Conservation (phyloP, 2,888 invertebrate species). For the Acleris laterana region DNA sequence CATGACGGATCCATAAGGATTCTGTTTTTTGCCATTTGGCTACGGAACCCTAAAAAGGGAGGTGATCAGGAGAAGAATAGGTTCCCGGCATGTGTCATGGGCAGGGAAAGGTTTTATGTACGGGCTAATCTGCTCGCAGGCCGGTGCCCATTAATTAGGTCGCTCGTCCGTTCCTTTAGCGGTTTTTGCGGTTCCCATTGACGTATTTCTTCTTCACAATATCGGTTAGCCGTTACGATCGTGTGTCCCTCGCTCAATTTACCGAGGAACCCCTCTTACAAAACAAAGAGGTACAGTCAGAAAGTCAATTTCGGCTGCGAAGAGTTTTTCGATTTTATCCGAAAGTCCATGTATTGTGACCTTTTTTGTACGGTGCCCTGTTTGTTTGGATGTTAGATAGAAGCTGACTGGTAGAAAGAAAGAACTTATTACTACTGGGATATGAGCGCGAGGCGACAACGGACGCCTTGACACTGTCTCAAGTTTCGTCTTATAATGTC, state of each 20-base stretch:
- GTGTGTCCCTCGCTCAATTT: constrained; percentile 36
- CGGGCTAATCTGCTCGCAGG: constrained; percentile 62
- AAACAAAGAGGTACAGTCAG: constrained; percentile 26
- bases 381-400: neutral
- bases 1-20: too few species aligned
- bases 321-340: neutral
- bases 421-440: neutral
- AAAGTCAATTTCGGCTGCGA: constrained; percentile 18
- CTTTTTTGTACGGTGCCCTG: neutral
- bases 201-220: constrained; percentile 58
- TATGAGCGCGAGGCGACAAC: neutral
- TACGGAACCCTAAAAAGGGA: constrained; percentile 4
- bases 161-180: constrained; percentile 58
- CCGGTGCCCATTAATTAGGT: constrained; percentile 73
- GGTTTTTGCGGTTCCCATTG: constrained; percentile 73
- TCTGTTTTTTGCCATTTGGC: too few species aligned
- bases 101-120: constrained; percentile 74
- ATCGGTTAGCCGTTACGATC: constrained; percentile 37
- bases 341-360: too few species aligned
- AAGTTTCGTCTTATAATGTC: neutral
- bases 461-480: neutral
- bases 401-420: neutral
- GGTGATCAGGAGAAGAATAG: constrained; percentile 23
- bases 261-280: constrained; percentile 22
- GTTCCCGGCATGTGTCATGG: constrained; percentile 60